Base-by-base conservation (phyloP, 2,113 vertebrate species). In the Gobiocypris rarus region DNA sequence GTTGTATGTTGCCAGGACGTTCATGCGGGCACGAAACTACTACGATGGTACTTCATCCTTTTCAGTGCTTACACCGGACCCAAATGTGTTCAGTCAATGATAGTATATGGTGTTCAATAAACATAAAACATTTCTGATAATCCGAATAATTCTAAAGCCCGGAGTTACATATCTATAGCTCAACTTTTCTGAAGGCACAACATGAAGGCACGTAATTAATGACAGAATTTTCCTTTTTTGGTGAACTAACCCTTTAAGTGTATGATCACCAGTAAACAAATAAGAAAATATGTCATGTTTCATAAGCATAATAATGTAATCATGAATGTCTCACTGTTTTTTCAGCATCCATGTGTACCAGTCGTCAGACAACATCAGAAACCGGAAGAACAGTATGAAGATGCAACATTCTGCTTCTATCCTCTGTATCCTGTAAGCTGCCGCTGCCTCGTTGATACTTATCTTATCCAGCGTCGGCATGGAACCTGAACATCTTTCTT, bases 301-400 rank as follows among this genome's bases (percentile, higher is more conserved):
- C 10, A 24, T 59, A 24, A 59, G 38, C 7, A 19, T 59, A 63
- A 79, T 28, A 7, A 10, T 45, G 26, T n/a, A 22, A 8, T 4
- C 6, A 59, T 38, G 5, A 15, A 17, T 9, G 17, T 19, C 15
- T 6, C 14, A 10, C 28, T 28, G 14, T 79, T 17, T 50, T 76
- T 52, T 82, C 92, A 99, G 98, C 89, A 97, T 99, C 89, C 98
- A 99, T 0, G 97, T 99, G 88, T 99, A 99, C 91, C 98, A 99
- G 89, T 99, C 98, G 1, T 99, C 98, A 0, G 98, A 99, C 92
- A 99, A 98, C 92, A 99, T 99, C 92, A 96, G 98, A 0, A 99
- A 99, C 88, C 93, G 98, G 82, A 99, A 98, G 91, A 99, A 99
- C 95, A 99, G 98, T 93, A 95, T 99, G 97, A 99, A 99, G 93